These are phyloP conservation scores for Metopia argyrocephala DNA, from an alignment of 2,888 invertebrate species.

Conservation along the genomic window DNA sequence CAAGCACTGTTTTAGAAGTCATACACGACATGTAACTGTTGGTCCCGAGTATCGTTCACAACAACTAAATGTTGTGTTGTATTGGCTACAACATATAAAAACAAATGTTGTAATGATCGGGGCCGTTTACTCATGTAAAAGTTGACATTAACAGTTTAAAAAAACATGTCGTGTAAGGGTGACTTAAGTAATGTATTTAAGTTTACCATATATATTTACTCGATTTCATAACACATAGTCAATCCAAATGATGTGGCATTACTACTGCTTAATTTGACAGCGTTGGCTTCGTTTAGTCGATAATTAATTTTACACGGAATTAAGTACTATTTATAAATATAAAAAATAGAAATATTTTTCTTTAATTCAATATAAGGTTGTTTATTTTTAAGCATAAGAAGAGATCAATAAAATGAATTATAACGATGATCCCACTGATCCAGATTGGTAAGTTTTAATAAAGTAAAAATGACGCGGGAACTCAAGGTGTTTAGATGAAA, in stretches of 20 bases:
- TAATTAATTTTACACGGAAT: constrained; percentile 28
- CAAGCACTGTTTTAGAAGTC: no score
- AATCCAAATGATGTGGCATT: neutral
- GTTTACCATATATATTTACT: neutral
- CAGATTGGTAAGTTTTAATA: constrained; percentile 72
- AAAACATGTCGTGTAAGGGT: no score
- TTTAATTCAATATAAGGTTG: neutral
- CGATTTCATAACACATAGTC: neutral
- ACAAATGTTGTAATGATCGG: no score
- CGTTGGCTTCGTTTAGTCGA: constrained; percentile 48
- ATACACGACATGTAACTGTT: no score
- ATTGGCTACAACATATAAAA: no score
- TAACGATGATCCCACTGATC: constrained; percentile 74
- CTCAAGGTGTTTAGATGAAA: neutral
- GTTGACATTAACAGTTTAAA: no score
- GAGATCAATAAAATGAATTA: constrained; percentile 70
- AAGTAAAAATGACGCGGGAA: constrained; percentile 10
- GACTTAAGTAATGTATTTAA: no score
- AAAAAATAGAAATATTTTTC: constrained; percentile 15
- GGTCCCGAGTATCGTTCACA: no score
- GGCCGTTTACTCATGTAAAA: no score
- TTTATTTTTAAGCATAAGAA: neutral
- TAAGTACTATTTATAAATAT: constrained; percentile 55
- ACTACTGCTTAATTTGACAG: constrained; percentile 8
- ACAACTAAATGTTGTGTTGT: no score